Evolutionary conservation across 2,888 invertebrate genomes (phyloP).

Genomic region (Pycnomerus fuliginosus): DNA sequence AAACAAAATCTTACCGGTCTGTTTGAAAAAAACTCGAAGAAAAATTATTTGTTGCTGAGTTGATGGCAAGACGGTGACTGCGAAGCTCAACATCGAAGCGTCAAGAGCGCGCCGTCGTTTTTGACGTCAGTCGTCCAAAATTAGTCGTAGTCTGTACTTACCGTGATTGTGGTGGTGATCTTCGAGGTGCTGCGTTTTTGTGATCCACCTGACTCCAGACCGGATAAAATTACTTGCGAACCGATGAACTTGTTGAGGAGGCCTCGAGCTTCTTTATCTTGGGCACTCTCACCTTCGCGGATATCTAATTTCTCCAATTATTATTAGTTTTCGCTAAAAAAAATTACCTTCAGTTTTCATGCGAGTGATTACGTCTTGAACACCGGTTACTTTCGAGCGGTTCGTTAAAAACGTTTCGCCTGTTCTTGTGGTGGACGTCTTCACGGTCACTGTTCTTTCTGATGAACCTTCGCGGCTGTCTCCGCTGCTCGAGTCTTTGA

Average conservation of each 20-base stretch:
- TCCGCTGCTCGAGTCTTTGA: conserved; percentile 54
- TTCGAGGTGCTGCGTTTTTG: conserved; percentile 24
- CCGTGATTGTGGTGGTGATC: conserved; percentile 38
- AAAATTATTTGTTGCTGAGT: too few relatives aligned
- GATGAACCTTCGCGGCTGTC: conserved; percentile 40
- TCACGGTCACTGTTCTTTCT: conserved; percentile 31
- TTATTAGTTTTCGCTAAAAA: background rate
- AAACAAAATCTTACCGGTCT: too few relatives aligned
- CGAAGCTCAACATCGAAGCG: conserved; percentile 11
- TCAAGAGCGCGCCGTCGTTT: conserved; percentile 26
- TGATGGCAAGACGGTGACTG: too few relatives aligned
- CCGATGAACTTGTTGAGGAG: conserved; percentile 82
- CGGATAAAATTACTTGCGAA: conserved; percentile 76
- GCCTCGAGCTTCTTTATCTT: conserved; percentile 72
- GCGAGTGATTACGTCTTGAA: conserved; percentile 72
- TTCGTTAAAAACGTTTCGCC: conserved; percentile 70
- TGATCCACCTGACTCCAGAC: conserved; percentile 64
- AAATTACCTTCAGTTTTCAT: conserved; percentile 67
- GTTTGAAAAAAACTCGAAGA: too few relatives aligned
- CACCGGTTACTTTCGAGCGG: conserved; percentile 68
- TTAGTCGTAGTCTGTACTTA: conserved; percentile 36
- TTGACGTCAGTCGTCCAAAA: conserved; percentile 47
- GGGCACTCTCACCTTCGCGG: conserved; percentile 62
- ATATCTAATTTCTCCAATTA: conserved; percentile 16
- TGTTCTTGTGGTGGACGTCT: conserved; percentile 25